Conservation (phyloP, 2,888 invertebrate species). For the Creontiades dilutus region DNA sequence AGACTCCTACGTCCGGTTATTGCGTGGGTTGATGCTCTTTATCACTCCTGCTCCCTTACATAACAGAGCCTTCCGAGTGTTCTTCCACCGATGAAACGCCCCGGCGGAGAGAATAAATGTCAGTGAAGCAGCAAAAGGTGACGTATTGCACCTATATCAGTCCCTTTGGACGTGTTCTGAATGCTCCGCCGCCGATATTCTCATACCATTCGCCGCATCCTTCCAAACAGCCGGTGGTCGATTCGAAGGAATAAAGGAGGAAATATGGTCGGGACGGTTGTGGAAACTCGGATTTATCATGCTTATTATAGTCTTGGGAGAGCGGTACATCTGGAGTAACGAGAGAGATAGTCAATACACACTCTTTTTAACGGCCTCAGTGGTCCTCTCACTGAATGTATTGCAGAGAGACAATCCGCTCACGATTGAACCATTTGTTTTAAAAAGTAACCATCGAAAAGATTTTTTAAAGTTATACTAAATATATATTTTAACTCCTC, state of each 20-base stretch:
- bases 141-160: slow-evolving; percentile 53
- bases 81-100: not conserved
- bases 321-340: too few relatives aligned
- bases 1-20: too few relatives aligned
- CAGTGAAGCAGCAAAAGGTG: slow-evolving; percentile 43
- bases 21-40: too few relatives aligned
- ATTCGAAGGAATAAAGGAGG: slow-evolving; percentile 44
- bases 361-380: too few relatives aligned
- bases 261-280: slow-evolving; percentile 24
- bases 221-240: slow-evolving; percentile 26
- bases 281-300: slow-evolving; percentile 15
- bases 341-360: too few relatives aligned
- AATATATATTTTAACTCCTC: too few relatives aligned
- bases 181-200: slow-evolving; percentile 41
- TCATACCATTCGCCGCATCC: not conserved
- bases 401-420: too few relatives aligned
- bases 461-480: too few relatives aligned
- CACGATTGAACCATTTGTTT: too few relatives aligned
- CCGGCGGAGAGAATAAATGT: not conserved
- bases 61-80: not conserved
- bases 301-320: not conserved
- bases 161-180: slow-evolving; percentile 48
- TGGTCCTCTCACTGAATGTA: too few relatives aligned
- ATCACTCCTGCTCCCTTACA: too few relatives aligned
- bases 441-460: too few relatives aligned